These are phyloP conservation scores for Fringilla coelebs DNA, from an alignment of 2,797 vertebrate genomes.

Conservation along the genomic window DNA sequence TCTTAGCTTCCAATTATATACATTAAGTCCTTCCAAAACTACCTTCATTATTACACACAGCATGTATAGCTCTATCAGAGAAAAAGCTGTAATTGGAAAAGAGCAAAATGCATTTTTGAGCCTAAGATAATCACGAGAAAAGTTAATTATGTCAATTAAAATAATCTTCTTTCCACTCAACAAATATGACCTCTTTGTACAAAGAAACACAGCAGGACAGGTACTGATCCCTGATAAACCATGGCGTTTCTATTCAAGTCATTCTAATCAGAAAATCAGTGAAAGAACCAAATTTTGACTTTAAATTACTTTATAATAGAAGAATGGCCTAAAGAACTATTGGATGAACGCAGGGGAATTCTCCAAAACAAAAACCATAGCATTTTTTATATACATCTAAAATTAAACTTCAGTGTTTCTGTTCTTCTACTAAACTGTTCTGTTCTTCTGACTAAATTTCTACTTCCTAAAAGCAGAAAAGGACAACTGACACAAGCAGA, in stretches of 20 bases:
- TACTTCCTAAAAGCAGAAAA: not conserved
- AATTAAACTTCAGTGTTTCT: not conserved
- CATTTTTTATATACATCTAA: not conserved
- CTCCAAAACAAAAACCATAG: not conserved
- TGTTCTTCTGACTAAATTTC: not conserved
- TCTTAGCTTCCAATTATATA: slow-evolving; percentile 70
- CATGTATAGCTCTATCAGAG: slow-evolving; percentile 36
- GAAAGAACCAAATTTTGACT: not conserved
- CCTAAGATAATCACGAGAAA: slow-evolving; percentile 59
- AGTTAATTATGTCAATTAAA: slow-evolving; percentile 75
- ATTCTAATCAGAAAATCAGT: not conserved
- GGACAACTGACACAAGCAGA: not conserved
- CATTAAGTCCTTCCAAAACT: slow-evolving; percentile 58
- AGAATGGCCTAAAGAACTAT: not conserved
- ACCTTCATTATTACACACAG: slow-evolving; percentile 70
- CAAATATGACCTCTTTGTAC: slow-evolving; percentile 52
- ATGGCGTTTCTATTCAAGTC: not conserved
- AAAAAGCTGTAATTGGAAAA: slow-evolving; percentile 56
- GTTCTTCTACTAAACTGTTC: not conserved
- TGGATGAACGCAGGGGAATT: not conserved
- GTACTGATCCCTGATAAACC: not conserved
- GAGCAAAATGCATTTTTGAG: slow-evolving; percentile 59
- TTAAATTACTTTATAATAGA: not conserved
- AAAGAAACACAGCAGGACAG: not conserved
- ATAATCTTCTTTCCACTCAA: slow-evolving; percentile 60